Conservation (phyloP, 2,797 vertebrate genomes). For the Gallinago solitaria region DNA sequence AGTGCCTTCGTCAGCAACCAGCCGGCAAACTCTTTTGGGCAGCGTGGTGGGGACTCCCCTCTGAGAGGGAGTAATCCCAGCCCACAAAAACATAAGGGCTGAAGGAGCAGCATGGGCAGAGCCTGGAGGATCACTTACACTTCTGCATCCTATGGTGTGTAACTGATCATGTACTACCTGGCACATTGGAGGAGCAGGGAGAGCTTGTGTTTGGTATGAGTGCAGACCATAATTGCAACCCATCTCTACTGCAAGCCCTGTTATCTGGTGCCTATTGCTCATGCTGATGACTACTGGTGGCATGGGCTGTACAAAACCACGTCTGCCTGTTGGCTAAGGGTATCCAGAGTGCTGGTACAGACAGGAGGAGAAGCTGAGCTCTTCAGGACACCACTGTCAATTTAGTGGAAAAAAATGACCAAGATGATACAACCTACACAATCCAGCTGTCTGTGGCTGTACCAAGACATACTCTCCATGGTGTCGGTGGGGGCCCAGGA, state of each 20-base stretch:
- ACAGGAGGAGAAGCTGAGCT: not conserved
- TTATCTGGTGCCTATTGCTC: not conserved
- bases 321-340: rapidly evolving
- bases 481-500: not conserved
- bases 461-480: not conserved
- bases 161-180: not conserved
- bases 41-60: no score
- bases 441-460: not conserved
- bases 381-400: not conserved
- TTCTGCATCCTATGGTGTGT: rapidly evolving
- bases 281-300: not conserved
- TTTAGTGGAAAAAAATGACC: not conserved
- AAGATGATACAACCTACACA: not conserved
- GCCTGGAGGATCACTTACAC: not conserved
- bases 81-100: not conserved
- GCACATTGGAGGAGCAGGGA: not conserved
- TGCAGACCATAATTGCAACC: rapidly evolving
- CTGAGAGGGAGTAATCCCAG: not conserved
- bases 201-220: not conserved
- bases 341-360: not conserved
- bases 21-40: not conserved
- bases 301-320: not conserved
- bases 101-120: not conserved
- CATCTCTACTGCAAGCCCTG: no score
- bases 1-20: not conserved